Evolutionary conservation across 2,797 vertebrate species (phyloP).

Genomic region (Galaxias olidus): DNA sequence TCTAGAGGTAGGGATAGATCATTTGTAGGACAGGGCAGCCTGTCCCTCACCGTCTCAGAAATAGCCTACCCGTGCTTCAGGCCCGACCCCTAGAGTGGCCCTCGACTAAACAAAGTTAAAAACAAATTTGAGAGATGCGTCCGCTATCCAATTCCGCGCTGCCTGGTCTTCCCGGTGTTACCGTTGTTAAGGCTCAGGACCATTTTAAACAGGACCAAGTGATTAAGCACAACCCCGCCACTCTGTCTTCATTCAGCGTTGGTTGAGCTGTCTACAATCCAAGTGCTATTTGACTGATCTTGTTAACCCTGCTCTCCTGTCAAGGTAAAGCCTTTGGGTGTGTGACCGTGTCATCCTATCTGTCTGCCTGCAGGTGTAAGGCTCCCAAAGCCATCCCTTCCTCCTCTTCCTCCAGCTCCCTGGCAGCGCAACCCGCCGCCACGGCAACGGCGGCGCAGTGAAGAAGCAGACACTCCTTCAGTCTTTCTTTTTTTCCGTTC

Average conservation of each 20-base stretch:
- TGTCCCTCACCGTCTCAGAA: no score
- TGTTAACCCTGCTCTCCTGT: slow-evolving; percentile 24
- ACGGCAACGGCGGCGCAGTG: slow-evolving; percentile 63
- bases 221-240: slow-evolving; percentile 52
- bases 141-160: no score
- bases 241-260: slow-evolving; percentile 52
- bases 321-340: neutral
- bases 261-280: slow-evolving; percentile 32
- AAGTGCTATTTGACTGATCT: slow-evolving; percentile 24
- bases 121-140: no score
- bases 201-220: slow-evolving; percentile 53
- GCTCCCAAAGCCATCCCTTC: slow-evolving; percentile 78
- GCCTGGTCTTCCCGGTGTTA: no score
- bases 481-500: slow-evolving; percentile 34
- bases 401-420: slow-evolving; percentile 78
- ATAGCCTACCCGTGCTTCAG: no score
- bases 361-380: slow-evolving; percentile 81
- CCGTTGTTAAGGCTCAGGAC: slow-evolving; percentile 10
- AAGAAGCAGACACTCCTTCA: slow-evolving; percentile 15
- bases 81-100: no score
- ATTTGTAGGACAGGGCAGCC: no score
- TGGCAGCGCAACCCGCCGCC: slow-evolving; percentile 68
- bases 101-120: no score
- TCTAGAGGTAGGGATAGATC: no score
- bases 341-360: neutral